Conservation (phyloP, 2,797 vertebrate genomes). For the Ctenopoma multispine region DNA sequence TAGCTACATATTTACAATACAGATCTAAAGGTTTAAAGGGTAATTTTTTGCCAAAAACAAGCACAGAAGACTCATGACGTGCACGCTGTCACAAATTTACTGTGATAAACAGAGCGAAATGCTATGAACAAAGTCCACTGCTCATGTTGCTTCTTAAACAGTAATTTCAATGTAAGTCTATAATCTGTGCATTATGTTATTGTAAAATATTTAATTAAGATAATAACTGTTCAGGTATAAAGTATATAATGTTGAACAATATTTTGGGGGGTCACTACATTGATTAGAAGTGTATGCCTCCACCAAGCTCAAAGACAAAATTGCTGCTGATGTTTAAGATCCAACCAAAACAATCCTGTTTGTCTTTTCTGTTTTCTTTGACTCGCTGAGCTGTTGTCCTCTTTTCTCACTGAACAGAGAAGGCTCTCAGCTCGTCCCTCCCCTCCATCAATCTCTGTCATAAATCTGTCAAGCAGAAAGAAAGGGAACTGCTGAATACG, state of each 20-base stretch:
- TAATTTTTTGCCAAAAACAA: background rate
- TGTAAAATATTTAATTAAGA: background rate
- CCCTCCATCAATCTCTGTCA: conserved; percentile 88
- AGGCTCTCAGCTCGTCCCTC: conserved; percentile 67
- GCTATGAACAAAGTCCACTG: background rate
- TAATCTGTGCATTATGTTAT: background rate
- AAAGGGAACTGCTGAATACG: conserved; percentile 85
- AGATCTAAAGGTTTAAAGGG: too few species aligned
- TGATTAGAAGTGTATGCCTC: background rate
- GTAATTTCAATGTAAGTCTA: background rate
- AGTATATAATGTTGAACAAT: background rate
- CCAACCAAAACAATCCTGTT: conserved; percentile 38
- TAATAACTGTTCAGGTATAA: too few species aligned
- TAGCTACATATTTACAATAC: too few species aligned
- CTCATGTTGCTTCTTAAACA: background rate
- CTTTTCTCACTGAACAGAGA: conserved; percentile 68
- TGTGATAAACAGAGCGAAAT: background rate
- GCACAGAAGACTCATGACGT: background rate
- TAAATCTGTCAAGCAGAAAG: conserved; percentile 81
- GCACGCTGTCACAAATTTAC: background rate
- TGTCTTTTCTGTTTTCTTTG: conserved; percentile 43
- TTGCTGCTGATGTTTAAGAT: conserved; percentile 15
- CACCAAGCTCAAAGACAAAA: conserved; percentile 31
- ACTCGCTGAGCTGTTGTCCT: conserved; percentile 63
- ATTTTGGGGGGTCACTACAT: background rate